These are phyloP conservation scores for Balearica regulorum DNA, from an alignment of 2,797 vertebrate species.

Conservation along the genomic window DNA sequence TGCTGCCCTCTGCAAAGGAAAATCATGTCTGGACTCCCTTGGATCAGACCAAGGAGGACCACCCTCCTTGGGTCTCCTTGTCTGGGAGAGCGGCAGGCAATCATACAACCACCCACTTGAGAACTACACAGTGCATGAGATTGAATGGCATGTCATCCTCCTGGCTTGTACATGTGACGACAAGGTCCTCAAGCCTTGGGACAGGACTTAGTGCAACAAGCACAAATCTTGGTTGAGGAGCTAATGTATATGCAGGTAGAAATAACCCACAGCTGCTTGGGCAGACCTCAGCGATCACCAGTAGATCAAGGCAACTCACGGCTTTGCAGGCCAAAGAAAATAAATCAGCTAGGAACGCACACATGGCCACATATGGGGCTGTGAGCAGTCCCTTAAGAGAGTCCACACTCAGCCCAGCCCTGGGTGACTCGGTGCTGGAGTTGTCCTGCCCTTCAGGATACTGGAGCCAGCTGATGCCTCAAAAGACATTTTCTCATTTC, in stretches of 20 bases:
- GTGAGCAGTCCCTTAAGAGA: rapidly evolving
- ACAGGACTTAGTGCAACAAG: background rate
- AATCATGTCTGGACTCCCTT: background rate
- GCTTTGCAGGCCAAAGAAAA: background rate
- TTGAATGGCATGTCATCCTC: background rate
- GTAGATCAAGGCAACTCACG: too few species aligned
- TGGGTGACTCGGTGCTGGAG: rapidly evolving
- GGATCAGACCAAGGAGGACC: background rate
- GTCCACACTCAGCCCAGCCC: background rate
- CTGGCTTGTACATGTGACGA: rapidly evolving
- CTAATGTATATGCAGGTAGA: background rate
- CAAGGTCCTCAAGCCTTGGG: background rate
- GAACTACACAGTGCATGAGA: background rate
- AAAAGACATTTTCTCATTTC: background rate
- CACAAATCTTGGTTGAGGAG: background rate
- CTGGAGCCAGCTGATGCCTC: rapidly evolving
- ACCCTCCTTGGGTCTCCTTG: background rate
- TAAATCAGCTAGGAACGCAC: background rate
- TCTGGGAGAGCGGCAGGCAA: rapidly evolving
- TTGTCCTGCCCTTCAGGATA: background rate
- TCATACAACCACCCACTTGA: background rate
- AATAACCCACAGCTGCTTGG: rapidly evolving
- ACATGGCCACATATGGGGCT: rapidly evolving
- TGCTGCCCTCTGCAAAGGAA: constrained; percentile 76
- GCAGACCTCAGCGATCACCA: background rate